phyloP scores from a whole-genome alignment of 2,888 invertebrate genomes.

The Oasisia sp. region DNA sequence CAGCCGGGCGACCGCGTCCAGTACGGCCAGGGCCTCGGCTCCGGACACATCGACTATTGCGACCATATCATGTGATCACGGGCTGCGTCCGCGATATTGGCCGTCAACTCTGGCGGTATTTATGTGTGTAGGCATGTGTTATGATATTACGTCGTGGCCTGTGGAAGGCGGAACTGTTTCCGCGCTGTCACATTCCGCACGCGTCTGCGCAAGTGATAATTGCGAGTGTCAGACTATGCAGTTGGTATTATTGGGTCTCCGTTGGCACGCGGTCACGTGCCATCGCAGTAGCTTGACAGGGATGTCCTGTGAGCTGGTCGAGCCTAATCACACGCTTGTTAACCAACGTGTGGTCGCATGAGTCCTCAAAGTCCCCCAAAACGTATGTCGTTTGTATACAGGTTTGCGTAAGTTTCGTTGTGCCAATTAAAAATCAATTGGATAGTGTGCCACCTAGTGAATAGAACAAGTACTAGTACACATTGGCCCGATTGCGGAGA shows the following conservation, averaged over 20 bases:
- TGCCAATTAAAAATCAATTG: no score
- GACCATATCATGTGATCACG: neutral
- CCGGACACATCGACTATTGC: slow-evolving; percentile 8
- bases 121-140: neutral
- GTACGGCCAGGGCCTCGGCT: slow-evolving; percentile 62
- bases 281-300: neutral
- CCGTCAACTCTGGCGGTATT: neutral
- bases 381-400: no score
- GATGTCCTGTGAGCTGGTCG: neutral
- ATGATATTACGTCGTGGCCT: neutral
- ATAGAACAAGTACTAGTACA: no score
- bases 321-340: neutral
- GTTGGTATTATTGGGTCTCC: neutral
- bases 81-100: neutral
- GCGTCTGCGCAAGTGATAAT: neutral
- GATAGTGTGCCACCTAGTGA: no score
- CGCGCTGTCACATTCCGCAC: neutral
- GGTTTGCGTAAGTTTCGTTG: no score
- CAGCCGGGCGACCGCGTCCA: slow-evolving; percentile 69
- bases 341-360: neutral
- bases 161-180: neutral
- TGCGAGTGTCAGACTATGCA: neutral
- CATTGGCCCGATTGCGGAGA: no score
- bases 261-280: neutral
- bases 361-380: no score